These are phyloP conservation scores for Melanogrammus aeglefinus DNA, from an alignment of 2,797 vertebrate species.

Conservation along the genomic window DNA sequence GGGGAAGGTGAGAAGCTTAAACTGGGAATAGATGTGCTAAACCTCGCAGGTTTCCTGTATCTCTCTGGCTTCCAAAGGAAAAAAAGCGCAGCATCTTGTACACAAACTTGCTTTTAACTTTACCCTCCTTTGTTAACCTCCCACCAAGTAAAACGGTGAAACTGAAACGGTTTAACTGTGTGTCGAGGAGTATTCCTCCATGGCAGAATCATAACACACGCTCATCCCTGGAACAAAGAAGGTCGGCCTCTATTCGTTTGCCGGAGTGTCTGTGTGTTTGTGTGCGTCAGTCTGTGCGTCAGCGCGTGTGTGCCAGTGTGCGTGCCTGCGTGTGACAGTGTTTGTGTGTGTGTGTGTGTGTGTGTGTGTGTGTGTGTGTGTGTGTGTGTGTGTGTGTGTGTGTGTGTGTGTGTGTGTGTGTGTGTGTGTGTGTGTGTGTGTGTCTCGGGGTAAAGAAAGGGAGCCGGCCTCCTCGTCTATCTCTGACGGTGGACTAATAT, in stretches of 20 bases:
- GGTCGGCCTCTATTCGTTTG: not conserved
- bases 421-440: not conserved
- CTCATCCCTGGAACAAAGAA: not conserved
- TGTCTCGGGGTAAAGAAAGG: constrained; percentile 27
- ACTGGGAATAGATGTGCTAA: constrained; percentile 74
- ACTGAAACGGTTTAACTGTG: not conserved
- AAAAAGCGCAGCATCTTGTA: constrained; percentile 6
- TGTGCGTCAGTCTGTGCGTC: not conserved
- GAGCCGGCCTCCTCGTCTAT: constrained; percentile 36
- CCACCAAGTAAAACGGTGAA: not conserved
- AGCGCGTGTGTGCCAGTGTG: not conserved
- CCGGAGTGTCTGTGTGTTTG: not conserved
- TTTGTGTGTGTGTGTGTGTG: not conserved
- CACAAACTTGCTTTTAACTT: constrained; percentile 19
- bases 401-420: not conserved
- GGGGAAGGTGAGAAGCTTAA: constrained; percentile 69
- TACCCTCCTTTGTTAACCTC: constrained; percentile 23
- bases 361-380: not conserved
- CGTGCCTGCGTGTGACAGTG: not conserved
- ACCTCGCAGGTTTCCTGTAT: constrained; percentile 54
- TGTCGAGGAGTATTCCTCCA: not conserved
- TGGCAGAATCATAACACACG: not conserved
- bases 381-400: not conserved
- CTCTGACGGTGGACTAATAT: constrained; percentile 51
- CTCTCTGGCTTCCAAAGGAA: constrained; percentile 19